Evolutionary conservation across 1,140 invertebrate species (phyloP), one percentile per base, ranked within the genome.

Genomic region (Trichonephila clavipes): DNA sequence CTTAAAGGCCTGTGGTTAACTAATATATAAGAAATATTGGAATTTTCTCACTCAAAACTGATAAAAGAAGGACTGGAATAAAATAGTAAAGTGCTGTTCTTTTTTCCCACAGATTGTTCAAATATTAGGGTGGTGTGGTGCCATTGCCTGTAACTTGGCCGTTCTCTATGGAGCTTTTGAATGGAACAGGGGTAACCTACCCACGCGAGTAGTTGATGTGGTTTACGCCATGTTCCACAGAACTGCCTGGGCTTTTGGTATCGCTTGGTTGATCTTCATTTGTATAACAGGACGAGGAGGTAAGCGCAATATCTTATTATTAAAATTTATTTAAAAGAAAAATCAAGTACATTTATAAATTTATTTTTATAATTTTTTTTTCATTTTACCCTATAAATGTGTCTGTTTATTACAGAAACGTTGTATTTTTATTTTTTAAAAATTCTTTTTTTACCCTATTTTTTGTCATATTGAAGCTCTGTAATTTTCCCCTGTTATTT

Each of bases 171-270:
- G 94, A 3, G 92, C 90, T 0, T 94, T 83, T n/a, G 91, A 93
- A 72, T 94, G 94, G 94, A 94, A 94, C 24, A 44, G 89, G 18
- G 94, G 94, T 14, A 89, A 94, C 59, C 1, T 94, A 7, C 94
- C 94, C 14, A 89, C 21, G 34, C 61, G 51, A 51, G 18, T 81
- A n/a, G 95, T 95, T 2, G 91, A 88, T 21, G 94, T 94, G 14
- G 44, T 94, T 4, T 95, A 95, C 77, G 95, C 95, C 59, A 94
- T 95, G 34, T 59, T 94, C 4, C 94, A 95, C 85, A 89, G 95
- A 87, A 94, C 94, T 14, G 94, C 93, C 1, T 95, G 95, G 95
- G 92, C 94, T 0, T 51, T 95, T n/a, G 95, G 95, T 18, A 66
- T 95, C 10, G 94, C 88, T 12, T 95, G 94, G 94, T 58, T 95